Percentiles rank a stretch among this genome's conserved stretches.
These are phyloP conservation scores for Halictus rubicundus DNA, from an alignment of 1,140 invertebrate species.

Conservation along the genomic window DNA sequence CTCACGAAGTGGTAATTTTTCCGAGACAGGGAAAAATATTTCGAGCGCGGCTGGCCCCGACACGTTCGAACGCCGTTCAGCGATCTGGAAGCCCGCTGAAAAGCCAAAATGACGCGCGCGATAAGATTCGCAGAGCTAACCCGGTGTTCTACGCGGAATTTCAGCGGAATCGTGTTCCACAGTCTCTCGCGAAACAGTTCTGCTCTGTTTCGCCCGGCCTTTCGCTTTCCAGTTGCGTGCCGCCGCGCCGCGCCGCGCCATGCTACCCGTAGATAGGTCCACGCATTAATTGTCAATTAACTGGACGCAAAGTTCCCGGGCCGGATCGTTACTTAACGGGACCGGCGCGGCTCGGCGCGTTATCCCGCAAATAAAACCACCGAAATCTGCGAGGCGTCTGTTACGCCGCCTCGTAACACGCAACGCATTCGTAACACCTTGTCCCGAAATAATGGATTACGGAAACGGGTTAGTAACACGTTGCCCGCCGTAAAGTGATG, in stretches of 20 bases:
- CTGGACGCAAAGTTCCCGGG: neutral
- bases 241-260: neutral
- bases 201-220: constrained; percentile 42
- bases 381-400: neutral
- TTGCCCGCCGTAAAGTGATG: too few species aligned
- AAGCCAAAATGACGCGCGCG: constrained; percentile 22
- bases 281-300: constrained; percentile 46
- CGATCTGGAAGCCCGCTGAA: neutral
- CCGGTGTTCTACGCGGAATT: constrained; percentile 26
- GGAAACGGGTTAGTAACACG: too few species aligned
- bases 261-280: neutral
- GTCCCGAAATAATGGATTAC: too few species aligned
- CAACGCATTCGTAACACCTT: neutral
- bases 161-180: constrained; percentile 16
- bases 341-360: neutral
- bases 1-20: neutral
- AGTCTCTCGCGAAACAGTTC: constrained; percentile 24
- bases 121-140: constrained; percentile 1
- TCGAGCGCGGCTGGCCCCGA: neutral
- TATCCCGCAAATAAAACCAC: neutral
- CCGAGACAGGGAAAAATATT: neutral
- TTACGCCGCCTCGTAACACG: neutral
- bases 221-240: constrained; percentile 46
- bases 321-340: constrained; percentile 11
- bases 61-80: constrained; percentile 10